A percentile compares a stretch with the other conserved stretches of the same genome.
Evolutionary conservation across 2,888 invertebrate species (phyloP).

Genomic region (Neoascia interrupta): DNA sequence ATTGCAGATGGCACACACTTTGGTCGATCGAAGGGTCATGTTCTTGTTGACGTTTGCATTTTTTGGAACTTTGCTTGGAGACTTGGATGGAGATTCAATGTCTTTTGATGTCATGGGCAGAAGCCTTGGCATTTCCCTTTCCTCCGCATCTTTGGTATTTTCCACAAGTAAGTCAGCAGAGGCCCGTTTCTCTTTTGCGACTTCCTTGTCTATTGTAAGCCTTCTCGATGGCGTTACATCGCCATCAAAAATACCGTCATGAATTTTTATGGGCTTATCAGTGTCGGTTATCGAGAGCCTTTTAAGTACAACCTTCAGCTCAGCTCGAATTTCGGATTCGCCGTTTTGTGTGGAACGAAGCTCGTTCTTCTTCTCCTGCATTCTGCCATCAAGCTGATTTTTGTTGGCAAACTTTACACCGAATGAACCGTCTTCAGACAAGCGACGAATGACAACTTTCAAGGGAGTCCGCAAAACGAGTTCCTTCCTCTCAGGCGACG

Average conservation of each 20-base stretch:
- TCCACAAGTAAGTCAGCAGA: neutral
- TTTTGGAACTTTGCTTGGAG: neutral
- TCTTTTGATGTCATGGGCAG: slow-evolving; percentile 23
- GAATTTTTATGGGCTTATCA: neutral
- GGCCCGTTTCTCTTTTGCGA: neutral
- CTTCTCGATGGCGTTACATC: no score
- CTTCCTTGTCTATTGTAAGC: neutral
- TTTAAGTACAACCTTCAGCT: neutral
- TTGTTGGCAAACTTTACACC: neutral
- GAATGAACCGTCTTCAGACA: slow-evolving; percentile 13
- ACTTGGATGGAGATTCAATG: neutral
- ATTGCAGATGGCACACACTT: slow-evolving; percentile 70
- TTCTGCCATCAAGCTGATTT: no score
- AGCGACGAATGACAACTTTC: slow-evolving; percentile 26
- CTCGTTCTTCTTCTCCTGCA: no score
- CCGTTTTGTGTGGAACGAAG: no score
- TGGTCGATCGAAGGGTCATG: slow-evolving; percentile 70
- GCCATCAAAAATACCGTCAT: no score
- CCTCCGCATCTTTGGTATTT: neutral
- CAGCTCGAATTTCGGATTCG: no score
- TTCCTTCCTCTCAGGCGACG: neutral
- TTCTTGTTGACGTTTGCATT: slow-evolving; percentile 63
- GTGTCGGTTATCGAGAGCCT: neutral
- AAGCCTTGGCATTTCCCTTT: slow-evolving; percentile 17
- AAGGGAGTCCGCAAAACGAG: neutral